phyloP scores from a whole-genome alignment of 2,888 invertebrate species.

The Carterocephalus palaemon region DNA sequence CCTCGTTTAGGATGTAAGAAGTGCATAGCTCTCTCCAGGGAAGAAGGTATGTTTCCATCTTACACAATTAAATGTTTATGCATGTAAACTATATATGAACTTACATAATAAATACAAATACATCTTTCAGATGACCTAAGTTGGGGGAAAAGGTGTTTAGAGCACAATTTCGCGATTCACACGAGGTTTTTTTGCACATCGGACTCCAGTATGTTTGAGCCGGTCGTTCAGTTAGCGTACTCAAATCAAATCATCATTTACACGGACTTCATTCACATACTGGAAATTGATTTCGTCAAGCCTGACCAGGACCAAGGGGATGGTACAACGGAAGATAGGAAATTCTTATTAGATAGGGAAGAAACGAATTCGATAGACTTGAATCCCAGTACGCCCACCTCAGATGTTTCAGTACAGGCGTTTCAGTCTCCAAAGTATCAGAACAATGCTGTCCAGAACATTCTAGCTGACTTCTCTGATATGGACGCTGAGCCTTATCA shows the following conservation, averaged over 20 bases:
- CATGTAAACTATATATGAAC: background rate
- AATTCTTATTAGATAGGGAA: conserved; percentile 58
- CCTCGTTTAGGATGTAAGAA: conserved; percentile 81
- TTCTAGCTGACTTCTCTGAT: conserved; percentile 81
- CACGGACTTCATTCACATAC: conserved; percentile 91
- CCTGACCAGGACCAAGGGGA: conserved; percentile 56
- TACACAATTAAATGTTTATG: background rate
- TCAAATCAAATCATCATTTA: conserved; percentile 88
- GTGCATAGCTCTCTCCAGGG: conserved; percentile 76
- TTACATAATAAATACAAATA: background rate
- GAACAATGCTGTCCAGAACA: conserved; percentile 79
- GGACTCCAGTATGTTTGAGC: conserved; percentile 88
- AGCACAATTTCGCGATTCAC: conserved; percentile 94
- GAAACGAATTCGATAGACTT: conserved; percentile 57
- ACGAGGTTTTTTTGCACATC: conserved; percentile 94
- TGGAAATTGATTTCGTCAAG: conserved; percentile 80
- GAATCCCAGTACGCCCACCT: conserved; percentile 60
- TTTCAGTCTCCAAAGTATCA: conserved; percentile 75
- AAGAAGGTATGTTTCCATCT: conserved; percentile 56
- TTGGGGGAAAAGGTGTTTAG: conserved; percentile 86
- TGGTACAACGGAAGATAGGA: conserved; percentile 53
- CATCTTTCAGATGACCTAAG: conserved; percentile 70
- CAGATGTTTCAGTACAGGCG: conserved; percentile 59
- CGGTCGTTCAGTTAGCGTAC: conserved; percentile 83
- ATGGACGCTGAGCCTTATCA: conserved; percentile 77